A percentile compares a stretch with the other conserved stretches of the same genome.
Evolutionary conservation across 2,888 invertebrate species (phyloP).

Genomic region (Orchesella flavescens): DNA sequence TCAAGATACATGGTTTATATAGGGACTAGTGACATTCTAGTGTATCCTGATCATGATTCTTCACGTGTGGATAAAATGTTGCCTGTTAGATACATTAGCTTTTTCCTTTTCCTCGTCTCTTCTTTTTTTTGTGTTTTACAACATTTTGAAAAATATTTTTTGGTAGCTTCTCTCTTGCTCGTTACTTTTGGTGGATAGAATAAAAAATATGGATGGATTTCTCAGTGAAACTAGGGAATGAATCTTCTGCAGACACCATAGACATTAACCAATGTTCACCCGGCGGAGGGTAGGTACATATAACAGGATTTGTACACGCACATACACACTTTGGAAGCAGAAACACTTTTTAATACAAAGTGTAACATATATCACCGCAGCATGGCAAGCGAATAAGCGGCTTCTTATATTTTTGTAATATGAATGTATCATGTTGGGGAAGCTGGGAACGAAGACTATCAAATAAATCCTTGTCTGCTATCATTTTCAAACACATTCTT

Average conservation of each 20-base stretch:
- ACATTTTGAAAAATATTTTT: too few relatives aligned
- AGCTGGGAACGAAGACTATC: conserved; percentile 32
- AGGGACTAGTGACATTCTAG: too few relatives aligned
- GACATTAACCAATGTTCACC: background rate
- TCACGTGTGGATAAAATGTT: too few relatives aligned
- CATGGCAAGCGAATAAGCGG: background rate
- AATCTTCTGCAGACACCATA: conserved; percentile 8
- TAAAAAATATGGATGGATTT: conserved; percentile 20
- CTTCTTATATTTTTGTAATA: conserved; percentile 4
- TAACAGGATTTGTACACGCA: background rate
- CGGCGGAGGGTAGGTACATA: background rate
- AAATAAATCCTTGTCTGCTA: conserved; percentile 61
- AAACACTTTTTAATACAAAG: background rate
- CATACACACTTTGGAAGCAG: background rate
- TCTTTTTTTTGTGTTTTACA: too few relatives aligned
- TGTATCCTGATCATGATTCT: too few relatives aligned
- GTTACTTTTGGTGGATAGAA: background rate
- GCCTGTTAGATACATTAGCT: too few relatives aligned
- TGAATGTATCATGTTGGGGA: conserved; percentile 34
- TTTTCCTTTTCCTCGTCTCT: too few relatives aligned
- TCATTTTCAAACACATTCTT: conserved; percentile 62
- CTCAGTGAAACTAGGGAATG: conserved; percentile 11
- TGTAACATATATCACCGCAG: background rate
- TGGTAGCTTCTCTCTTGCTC: too few relatives aligned
- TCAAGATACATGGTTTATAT: too few relatives aligned